phyloP scores from a whole-genome alignment of 1,140 invertebrate species.

The Drosophila parvula region DNA sequence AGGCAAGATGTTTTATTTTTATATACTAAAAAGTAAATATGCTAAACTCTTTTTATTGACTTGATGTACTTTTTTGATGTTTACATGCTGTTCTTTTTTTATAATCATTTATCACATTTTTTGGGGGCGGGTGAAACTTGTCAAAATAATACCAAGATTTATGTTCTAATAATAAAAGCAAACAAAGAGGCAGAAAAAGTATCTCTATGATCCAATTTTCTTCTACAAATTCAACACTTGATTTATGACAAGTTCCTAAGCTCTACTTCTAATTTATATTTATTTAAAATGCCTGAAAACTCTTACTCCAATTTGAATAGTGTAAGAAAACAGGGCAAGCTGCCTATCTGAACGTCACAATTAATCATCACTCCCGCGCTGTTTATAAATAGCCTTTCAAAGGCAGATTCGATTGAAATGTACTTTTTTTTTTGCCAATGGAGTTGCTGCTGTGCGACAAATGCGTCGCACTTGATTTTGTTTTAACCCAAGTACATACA shows the following conservation, averaged over 20 bases:
- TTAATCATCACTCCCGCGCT: conserved; percentile 19
- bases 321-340: background rate
- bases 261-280: background rate
- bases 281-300: background rate
- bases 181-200: background rate
- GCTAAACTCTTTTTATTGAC: background rate
- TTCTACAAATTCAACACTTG: background rate
- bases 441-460: conserved; percentile 39
- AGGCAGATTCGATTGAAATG: conserved; percentile 19
- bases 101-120: background rate
- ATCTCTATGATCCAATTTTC: background rate
- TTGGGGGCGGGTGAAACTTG: background rate
- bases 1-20: background rate
- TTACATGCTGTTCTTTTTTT: background rate
- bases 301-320: background rate
- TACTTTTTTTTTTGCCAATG: conserved; percentile 16
- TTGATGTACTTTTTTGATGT: background rate
- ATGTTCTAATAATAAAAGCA: conserved; percentile 9
- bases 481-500: conserved; percentile 31
- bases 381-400: conserved; percentile 26
- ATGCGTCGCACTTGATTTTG: conserved; percentile 44
- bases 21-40: too few relatives aligned
- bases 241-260: background rate
- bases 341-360: background rate
- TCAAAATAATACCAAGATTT: conserved; percentile 3